These are phyloP conservation scores for Pseudomyrmex cubaensis DNA, from an alignment of 1,140 invertebrate genomes.

Conservation along the genomic window DNA sequence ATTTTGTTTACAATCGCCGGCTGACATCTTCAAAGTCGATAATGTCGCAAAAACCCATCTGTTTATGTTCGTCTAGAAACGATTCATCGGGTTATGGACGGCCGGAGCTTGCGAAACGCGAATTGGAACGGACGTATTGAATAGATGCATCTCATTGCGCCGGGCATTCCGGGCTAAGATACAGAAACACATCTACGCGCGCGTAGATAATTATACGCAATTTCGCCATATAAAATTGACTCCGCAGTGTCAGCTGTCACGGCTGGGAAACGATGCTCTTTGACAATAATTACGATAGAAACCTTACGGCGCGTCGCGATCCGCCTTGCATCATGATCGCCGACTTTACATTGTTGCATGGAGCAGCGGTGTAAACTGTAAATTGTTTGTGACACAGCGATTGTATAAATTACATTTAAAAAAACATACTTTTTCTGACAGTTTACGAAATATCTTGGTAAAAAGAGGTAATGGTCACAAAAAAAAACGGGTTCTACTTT, in stretches of 20 bases:
- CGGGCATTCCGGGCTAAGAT: slow-evolving; percentile 6
- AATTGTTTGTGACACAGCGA: neutral
- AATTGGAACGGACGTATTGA: slow-evolving; percentile 40
- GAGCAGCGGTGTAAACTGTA: neutral
- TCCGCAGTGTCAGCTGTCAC: slow-evolving; percentile 31
- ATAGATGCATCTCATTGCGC: slow-evolving; percentile 22
- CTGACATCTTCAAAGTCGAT: neutral
- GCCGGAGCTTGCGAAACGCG: slow-evolving; percentile 18
- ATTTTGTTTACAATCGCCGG: neutral
- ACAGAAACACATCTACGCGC: neutral
- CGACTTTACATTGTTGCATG: neutral
- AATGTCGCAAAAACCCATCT: neutral
- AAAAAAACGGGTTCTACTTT: neutral
- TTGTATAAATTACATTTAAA: neutral
- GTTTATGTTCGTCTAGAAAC: neutral
- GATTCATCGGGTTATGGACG: slow-evolving; percentile 15
- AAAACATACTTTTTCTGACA: neutral
- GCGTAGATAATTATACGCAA: slow-evolving; percentile 40
- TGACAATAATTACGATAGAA: slow-evolving; percentile 3
- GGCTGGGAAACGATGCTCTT: neutral
- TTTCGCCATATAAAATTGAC: slow-evolving; percentile 44
- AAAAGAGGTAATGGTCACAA: neutral
- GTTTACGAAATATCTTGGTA: neutral
- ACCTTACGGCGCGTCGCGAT: neutral
- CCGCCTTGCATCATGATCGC: neutral